Percentiles rank a stretch among this genome's conserved stretches.
These are phyloP conservation scores for Zelostemma sp. DNA, from an alignment of 1,140 invertebrate genomes.

Conservation along the genomic window DNA sequence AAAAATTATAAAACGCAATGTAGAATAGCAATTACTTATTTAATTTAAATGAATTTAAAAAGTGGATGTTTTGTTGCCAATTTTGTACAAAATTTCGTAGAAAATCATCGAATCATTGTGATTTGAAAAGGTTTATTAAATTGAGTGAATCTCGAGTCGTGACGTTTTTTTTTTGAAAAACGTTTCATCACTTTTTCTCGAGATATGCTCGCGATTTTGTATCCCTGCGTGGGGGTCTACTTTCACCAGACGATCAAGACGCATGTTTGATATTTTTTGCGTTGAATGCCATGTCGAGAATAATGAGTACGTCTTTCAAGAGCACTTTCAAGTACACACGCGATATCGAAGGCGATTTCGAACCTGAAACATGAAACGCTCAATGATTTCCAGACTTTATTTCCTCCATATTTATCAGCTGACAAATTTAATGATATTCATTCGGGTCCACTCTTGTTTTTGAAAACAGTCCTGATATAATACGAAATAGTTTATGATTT, in stretches of 20 bases:
- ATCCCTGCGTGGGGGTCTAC: slow-evolving; percentile 38
- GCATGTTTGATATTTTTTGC: slow-evolving; percentile 31
- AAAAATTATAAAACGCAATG: too few species aligned
- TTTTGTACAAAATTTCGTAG: too few species aligned
- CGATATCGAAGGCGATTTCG: slow-evolving; percentile 16
- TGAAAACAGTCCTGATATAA: too few species aligned
- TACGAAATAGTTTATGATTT: too few species aligned
- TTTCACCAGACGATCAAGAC: slow-evolving; percentile 55
- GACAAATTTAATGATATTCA: background rate
- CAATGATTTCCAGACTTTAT: background rate
- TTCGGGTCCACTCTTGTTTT: background rate
- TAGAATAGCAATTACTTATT: too few species aligned
- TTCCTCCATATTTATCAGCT: background rate
- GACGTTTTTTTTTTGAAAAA: too few species aligned
- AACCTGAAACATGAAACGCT: slow-evolving; percentile 2
- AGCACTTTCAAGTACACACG: slow-evolving; percentile 42
- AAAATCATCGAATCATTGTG: too few species aligned
- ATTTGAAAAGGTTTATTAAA: too few species aligned
- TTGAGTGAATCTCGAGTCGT: slow-evolving; percentile 15
- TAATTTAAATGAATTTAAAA: too few species aligned
- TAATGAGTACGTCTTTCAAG: slow-evolving; percentile 41
- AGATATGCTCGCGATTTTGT: slow-evolving; percentile 1
- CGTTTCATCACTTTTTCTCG: too few species aligned
- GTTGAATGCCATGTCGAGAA: slow-evolving; percentile 34
- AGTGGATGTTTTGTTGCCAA: too few species aligned